Evolutionary conservation across 2,113 vertebrate genomes (phyloP), one percentile per base, ranked within the genome.

Genomic region (Heterotilapia buettikoferi): DNA sequence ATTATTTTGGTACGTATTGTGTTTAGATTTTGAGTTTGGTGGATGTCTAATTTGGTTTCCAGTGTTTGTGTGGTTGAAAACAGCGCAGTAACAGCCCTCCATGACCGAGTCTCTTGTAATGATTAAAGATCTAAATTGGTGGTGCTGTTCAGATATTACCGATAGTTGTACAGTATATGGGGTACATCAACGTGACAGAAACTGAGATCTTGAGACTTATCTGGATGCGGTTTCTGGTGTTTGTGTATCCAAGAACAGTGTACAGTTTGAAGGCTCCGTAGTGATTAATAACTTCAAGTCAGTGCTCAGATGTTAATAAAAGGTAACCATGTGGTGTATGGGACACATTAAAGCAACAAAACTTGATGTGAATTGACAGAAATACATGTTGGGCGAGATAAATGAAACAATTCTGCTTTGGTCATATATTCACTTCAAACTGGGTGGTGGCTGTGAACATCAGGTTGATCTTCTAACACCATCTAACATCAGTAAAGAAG

Each of bases 91-190:
- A 26, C 68, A 45, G 0, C 0, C 40, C 40, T 76, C 40, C 40
- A 26, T 45, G 40, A 26, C 40, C 0, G 9, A 47, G 9, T 47
- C 68, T 45, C n/a, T 24, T 4, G 38, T 68, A 76, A 0, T 19
- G 24, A 76, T 47, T 29, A 76, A 47, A 47, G 43, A 29, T 76
- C 68, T 19, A 45, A 19, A 47, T 47, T 4, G 2, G 10, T 0
- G 68, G 68, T 73, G 21, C 40, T 76, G 43, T 76, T 29, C 43
- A 50, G 71, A 50, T 76, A 50, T 76, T 45, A 76, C 26, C 0
- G 3, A 29, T 4, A 0, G 0, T 24, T 78, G 71, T 31, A 12
- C 6, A 29, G 6, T 47, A 45, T 5, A 47, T 7, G 40, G 40
- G 24, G 1, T 26, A 76, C 68, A 29, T 47, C 24, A 45, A 18